Percentiles rank a stretch among this genome's conserved stretches.
These are phyloP conservation scores for Lycaena phlaeas DNA, from an alignment of 2,888 invertebrate species.

Conservation along the genomic window DNA sequence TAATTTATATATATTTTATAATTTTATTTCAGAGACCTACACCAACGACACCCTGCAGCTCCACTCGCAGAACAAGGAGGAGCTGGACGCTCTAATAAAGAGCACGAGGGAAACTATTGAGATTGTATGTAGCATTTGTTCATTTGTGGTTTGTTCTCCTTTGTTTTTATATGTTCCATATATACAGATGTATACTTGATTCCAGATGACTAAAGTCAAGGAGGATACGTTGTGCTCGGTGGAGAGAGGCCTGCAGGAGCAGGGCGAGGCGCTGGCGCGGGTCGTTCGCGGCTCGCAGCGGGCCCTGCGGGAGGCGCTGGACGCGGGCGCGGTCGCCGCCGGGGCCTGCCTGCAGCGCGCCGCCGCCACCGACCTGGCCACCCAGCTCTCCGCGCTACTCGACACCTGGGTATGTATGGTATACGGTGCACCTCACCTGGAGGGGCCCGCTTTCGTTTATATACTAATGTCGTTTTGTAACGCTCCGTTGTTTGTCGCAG, in stretches of 20 bases:
- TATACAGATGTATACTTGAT: neutral
- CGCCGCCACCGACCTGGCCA: constrained; percentile 18
- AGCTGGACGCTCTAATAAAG: neutral
- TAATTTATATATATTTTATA: too few species aligned
- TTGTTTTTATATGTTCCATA: too few species aligned
- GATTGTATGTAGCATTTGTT: neutral
- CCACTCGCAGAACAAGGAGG: constrained; percentile 8
- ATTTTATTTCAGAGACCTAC: constrained; percentile 11
- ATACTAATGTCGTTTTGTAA: constrained; percentile 12
- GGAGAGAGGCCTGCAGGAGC: constrained; percentile 2
- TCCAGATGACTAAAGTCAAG: neutral
- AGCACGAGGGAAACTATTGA: neutral
- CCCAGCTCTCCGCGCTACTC: constrained; percentile 26
- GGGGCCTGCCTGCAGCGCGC: constrained; percentile 21
- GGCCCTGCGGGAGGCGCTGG: too few species aligned
- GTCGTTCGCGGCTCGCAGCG: constrained; percentile 9
- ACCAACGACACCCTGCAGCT: constrained; percentile 3
- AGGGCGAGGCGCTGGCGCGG: constrained; percentile 11
- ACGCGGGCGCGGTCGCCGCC: too few species aligned
- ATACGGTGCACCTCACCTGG: too few species aligned
- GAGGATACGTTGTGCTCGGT: neutral
- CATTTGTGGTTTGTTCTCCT: too few species aligned
- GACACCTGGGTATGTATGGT: constrained; percentile 35
- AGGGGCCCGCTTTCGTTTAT: neutral
- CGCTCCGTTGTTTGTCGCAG: neutral